Conservation (phyloP, 35 echinoderm and acorn worm genomes). For the Lytechinus variegatus region DNA sequence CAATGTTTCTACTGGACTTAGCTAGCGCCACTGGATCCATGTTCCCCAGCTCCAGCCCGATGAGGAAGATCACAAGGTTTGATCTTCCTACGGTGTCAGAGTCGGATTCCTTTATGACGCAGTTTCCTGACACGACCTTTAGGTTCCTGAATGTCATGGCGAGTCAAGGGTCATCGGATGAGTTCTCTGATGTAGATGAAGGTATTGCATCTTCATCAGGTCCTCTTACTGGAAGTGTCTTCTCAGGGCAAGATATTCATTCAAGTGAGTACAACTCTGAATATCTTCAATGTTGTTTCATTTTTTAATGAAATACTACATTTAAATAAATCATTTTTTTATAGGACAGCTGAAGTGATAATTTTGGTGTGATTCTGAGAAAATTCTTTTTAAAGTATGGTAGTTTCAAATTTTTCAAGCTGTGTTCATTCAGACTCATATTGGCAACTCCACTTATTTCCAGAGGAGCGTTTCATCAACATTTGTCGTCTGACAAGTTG, state of each 20-base stretch:
- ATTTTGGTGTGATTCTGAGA: too few relatives aligned
- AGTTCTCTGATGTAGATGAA: constrained; percentile 37
- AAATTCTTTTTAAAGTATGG: too few relatives aligned
- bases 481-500: too few relatives aligned
- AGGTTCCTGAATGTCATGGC: constrained; percentile 77
- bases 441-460: too few relatives aligned
- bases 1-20: constrained; percentile 93
- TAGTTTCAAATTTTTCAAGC: too few relatives aligned
- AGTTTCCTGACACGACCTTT: constrained; percentile 80
- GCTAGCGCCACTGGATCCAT: constrained; percentile 81
- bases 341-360: too few relatives aligned
- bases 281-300: too few relatives aligned
- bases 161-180: constrained; percentile 20
- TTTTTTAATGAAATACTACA: too few relatives aligned
- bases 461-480: too few relatives aligned
- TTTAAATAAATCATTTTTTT: too few relatives aligned
- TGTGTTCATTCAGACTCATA: too few relatives aligned
- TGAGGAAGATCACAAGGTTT: constrained; percentile 74
- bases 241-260: constrained; percentile 36
- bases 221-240: background rate
- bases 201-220: background rate
- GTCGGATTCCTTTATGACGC: constrained; percentile 51
- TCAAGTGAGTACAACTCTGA: background rate
- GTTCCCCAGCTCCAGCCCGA: constrained; percentile 58
- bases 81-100: constrained; percentile 90